Conservation (phyloP, 2,888 invertebrate genomes). For the Rotaria macrura region DNA sequence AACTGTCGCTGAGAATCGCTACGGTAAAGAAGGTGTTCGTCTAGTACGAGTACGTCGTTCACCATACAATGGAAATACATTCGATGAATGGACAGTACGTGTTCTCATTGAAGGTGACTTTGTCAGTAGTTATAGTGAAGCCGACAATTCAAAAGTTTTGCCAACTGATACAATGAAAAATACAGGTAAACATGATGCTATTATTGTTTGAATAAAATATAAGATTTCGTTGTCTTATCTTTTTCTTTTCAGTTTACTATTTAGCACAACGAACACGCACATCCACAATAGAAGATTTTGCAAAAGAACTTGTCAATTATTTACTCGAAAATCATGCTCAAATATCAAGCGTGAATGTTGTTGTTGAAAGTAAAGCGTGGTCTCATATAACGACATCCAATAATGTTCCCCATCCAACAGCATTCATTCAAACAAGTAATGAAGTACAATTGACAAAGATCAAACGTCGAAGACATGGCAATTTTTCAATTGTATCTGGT, state of each 20-base stretch:
- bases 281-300: background rate
- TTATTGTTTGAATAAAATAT: no score
- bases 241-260: background rate
- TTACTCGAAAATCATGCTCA: background rate
- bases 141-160: constrained; percentile 66
- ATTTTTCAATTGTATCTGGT: constrained; percentile 57
- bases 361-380: background rate
- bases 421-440: background rate
- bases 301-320: background rate
- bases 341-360: background rate
- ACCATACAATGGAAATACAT: constrained; percentile 57
- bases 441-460: background rate
- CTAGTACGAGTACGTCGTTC: constrained; percentile 63
- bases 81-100: background rate
- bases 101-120: background rate
- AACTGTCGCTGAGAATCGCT: constrained; percentile 44
- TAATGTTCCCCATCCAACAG: background rate
- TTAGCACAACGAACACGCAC: background rate
- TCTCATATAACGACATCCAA: background rate
- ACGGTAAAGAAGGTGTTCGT: constrained; percentile 67
- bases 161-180: constrained; percentile 75
- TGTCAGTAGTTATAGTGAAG: background rate
- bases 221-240: background rate
- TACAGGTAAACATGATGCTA: constrained; percentile 25
- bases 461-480: background rate